These are phyloP conservation scores for Spondyliosoma cantharus DNA, from an alignment of 2,797 vertebrate species.

Conservation along the genomic window DNA sequence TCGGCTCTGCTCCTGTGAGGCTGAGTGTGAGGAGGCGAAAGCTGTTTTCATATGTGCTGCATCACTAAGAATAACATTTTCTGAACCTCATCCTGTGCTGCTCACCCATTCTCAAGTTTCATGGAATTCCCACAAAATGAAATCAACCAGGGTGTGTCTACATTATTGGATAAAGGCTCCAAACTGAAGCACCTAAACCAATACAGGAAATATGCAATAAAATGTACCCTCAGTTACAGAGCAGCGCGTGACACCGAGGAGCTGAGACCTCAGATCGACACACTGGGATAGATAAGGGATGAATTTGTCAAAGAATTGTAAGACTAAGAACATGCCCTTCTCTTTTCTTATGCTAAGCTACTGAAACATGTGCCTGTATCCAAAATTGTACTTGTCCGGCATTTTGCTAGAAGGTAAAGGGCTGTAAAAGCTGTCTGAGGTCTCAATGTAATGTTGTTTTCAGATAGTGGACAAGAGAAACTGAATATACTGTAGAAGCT, in stretches of 20 bases:
- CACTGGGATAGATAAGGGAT: neutral
- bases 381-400: neutral
- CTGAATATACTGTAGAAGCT: neutral
- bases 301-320: neutral
- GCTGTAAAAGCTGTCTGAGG: conserved; percentile 13
- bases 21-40: conserved; percentile 31
- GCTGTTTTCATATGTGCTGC: conserved; percentile 49
- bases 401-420: conserved; percentile 4
- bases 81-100: conserved; percentile 57
- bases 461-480: neutral
- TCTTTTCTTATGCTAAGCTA: neutral
- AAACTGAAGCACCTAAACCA: conserved; percentile 51
- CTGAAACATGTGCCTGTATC: neutral
- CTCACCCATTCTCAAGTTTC: conserved; percentile 73
- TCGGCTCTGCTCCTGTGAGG: conserved; percentile 25
- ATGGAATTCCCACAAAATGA: conserved; percentile 74
- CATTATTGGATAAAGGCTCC: conserved; percentile 48
- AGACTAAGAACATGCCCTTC: neutral
- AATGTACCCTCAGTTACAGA: neutral
- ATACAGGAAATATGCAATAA: conserved; percentile 47
- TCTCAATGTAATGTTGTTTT: conserved; percentile 2
- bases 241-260: conserved; percentile 15
- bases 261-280: conserved; percentile 2
- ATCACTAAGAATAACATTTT: conserved; percentile 67
- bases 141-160: conserved; percentile 72